These are phyloP conservation scores for Megaceryle torquata DNA, from an alignment of 2,113 vertebrate species.

Conservation along the genomic window DNA sequence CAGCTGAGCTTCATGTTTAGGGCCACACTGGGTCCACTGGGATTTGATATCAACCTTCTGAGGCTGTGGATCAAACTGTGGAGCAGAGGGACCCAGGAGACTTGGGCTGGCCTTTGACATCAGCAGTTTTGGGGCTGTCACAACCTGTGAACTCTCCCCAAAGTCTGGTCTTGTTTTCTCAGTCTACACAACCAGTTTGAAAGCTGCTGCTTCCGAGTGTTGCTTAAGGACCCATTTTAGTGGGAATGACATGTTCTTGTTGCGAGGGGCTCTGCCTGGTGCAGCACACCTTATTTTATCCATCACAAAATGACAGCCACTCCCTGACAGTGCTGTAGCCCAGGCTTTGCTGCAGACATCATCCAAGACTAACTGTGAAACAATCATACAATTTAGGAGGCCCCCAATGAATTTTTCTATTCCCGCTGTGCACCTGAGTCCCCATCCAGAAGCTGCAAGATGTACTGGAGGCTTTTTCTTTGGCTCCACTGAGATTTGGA, in stretches of 20 bases:
- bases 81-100: fast-evolving
- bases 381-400: not conserved
- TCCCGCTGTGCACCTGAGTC: slow-evolving; percentile 27
- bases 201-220: not conserved
- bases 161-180: not conserved
- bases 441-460: slow-evolving; percentile 18
- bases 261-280: not conserved
- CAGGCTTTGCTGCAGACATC: not conserved
- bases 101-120: not conserved
- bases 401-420: not conserved
- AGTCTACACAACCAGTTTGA: not conserved
- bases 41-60: not conserved
- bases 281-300: not conserved
- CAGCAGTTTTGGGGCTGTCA: not conserved
- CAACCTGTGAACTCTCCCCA: not conserved
- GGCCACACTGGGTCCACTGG: not conserved
- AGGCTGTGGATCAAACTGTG: fast-evolving
- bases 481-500: slow-evolving; percentile 27
- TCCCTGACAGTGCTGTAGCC: not conserved
- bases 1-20: not conserved
- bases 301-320: not conserved
- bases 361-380: slow-evolving; percentile 13
- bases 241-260: not conserved
- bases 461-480: not conserved
- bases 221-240: not conserved